Base-by-base conservation (phyloP, 2,797 vertebrate species). In the Sebastes vulpes region DNA sequence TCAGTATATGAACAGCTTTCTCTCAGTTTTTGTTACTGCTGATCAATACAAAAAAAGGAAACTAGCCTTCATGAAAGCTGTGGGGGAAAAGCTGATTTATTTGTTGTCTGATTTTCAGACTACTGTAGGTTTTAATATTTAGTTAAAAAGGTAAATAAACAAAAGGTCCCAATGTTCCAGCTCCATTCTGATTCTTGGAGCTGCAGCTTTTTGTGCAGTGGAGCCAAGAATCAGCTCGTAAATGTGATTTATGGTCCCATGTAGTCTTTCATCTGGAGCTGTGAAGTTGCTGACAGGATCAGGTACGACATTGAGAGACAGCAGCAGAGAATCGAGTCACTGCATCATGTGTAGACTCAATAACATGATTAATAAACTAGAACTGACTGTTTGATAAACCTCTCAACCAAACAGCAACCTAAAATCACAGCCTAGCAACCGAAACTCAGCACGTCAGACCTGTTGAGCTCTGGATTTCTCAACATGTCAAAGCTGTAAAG, bases 201-300 rank as follows among this genome's bases (percentile, higher is more conserved):
- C 42, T 57, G 32, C 1, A 29, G 28, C 52, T 66, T 28, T 64
- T 56, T 20, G 57, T 29, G 59, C 21, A 11, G 26, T 0, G 20
- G 70, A 72, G 14, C 25, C n/a, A 0, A 25, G 2, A 77, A 66
- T 35, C 52, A 11, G 32, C 69, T 75, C 5, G 4, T 77, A 71
- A 78, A 70, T 6, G 7, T 11, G 38, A 73, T 80, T 83, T 11
- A 75, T 66, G 81, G 20, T 12, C 52, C 18, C 3, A 1, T 9
- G 73, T 38, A 28, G 65, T 20, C 46, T 48, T 42, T 70, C 18
- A 65, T 66, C 61, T 46, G 54, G 21, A 29, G 77, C 65, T 11
- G 4, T 59, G 53, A 53, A 32, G 61, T 3, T 7, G 53, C 5
- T 67, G 90, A 77, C 80, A 82, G 53, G 8, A 56, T 28, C 6